Percentiles rank a stretch among this genome's conserved stretches.
phyloP scores from a whole-genome alignment of 2,888 invertebrate genomes.

The Synanthedon vespiformis region DNA sequence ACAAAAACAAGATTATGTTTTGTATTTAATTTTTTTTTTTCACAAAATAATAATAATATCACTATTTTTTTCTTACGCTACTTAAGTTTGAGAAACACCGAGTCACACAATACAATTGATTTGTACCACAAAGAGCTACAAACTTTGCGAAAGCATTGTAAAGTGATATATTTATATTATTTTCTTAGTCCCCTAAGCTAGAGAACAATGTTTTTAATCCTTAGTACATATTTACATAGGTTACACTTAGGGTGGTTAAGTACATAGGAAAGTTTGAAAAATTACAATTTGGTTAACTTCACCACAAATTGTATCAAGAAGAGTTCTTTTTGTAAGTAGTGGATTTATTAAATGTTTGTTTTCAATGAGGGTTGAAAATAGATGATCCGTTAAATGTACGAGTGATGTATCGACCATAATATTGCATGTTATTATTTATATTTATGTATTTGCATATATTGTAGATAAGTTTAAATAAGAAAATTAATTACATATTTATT shows the following conservation, averaged over 20 bases:
- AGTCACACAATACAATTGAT: conserved; percentile 25
- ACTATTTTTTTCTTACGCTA: too few relatives aligned
- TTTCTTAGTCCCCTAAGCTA: conserved; percentile 36
- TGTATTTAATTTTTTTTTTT: too few relatives aligned
- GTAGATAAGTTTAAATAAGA: too few relatives aligned
- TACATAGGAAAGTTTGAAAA: conserved; percentile 42
- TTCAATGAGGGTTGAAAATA: conserved; percentile 8
- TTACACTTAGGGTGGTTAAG: conserved; percentile 20
- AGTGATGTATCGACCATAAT: not conserved
- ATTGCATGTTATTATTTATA: too few relatives aligned
- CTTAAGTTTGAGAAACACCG: not conserved
- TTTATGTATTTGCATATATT: too few relatives aligned
- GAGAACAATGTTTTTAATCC: conserved; percentile 45
- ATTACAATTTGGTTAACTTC: conserved; percentile 53
- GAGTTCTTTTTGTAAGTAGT: conserved; percentile 13
- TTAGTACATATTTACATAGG: conserved; percentile 17
- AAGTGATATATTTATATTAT: conserved; percentile 68
- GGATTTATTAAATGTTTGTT: conserved; percentile 37
- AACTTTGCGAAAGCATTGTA: conserved; percentile 52
- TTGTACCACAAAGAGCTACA: conserved; percentile 58
- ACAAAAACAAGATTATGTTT: too few relatives aligned
- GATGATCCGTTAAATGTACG: not conserved
- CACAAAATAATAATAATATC: too few relatives aligned
- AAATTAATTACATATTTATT: too few relatives aligned
- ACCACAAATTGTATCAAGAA: too few relatives aligned